Conservation (phyloP, 1,140 invertebrate species). For the Paramacrobiotus metropolitanus region DNA sequence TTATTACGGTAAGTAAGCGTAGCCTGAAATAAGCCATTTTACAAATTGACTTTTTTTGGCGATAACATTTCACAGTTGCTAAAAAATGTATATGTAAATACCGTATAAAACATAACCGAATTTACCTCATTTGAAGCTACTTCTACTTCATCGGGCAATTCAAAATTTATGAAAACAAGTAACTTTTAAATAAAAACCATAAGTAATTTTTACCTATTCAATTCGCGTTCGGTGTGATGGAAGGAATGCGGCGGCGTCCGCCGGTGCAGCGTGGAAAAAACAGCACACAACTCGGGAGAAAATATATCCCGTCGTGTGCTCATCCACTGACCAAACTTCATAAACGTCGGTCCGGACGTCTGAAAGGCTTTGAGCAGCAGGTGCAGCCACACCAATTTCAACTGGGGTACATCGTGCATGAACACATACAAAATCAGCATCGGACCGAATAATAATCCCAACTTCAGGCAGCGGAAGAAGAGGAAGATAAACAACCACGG, state of each 20-base stretch:
- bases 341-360: constrained; percentile 26
- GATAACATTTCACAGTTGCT: no score
- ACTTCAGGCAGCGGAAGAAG: not conserved
- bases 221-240: not conserved
- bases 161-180: no score
- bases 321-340: constrained; percentile 31
- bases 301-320: constrained; percentile 27
- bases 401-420: not conserved
- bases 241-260: constrained; percentile 21
- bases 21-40: no score
- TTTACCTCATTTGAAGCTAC: no score
- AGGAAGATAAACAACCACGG: not conserved
- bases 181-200: no score
- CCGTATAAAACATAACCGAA: no score
- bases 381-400: not conserved
- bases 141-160: no score
- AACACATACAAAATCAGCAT: not conserved
- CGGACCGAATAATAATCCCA: not conserved
- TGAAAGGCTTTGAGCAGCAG: constrained; percentile 18
- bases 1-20: no score
- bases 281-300: constrained; percentile 23
- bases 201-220: no score
- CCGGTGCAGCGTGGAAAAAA: constrained; percentile 23
- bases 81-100: no score
- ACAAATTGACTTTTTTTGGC: no score